phyloP scores from a whole-genome alignment of 1,140 invertebrate species.

The Drosophila arizonae region DNA sequence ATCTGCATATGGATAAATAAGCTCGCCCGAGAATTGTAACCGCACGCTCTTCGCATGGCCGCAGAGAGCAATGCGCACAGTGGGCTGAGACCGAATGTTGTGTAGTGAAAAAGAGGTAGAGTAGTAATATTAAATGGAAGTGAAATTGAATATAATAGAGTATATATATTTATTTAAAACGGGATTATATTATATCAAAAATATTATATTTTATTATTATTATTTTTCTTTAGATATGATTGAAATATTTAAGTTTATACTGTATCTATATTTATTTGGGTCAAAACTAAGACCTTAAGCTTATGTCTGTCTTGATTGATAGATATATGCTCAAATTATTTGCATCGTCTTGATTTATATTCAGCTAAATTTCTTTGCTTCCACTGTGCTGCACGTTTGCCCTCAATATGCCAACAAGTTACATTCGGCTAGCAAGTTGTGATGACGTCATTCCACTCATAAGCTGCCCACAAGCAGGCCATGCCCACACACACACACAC shows the following conservation, averaged over 20 bases:
- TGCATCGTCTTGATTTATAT: too few relatives aligned
- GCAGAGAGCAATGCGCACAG: conserved; percentile 44
- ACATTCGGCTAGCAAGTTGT: conserved; percentile 35
- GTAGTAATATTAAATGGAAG: too few relatives aligned
- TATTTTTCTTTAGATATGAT: too few relatives aligned
- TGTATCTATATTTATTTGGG: too few relatives aligned
- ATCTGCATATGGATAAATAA: conserved; percentile 54
- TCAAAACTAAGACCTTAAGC: too few relatives aligned
- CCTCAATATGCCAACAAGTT: conserved; percentile 63
- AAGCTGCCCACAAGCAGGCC: conserved; percentile 54
- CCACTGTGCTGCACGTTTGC: conserved; percentile 54
- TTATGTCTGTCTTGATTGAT: too few relatives aligned
- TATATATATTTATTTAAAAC: too few relatives aligned
- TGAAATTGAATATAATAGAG: too few relatives aligned
- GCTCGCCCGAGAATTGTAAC: conserved; percentile 57
- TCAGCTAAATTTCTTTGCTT: background rate
- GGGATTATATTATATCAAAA: too few relatives aligned
- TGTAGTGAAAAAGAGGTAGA: background rate
- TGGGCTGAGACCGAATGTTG: conserved; percentile 7
- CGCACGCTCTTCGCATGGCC: conserved; percentile 57
- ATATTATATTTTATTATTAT: too few relatives aligned
- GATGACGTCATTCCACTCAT: conserved; percentile 75
- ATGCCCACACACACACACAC: conserved; percentile 14
- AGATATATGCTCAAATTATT: too few relatives aligned
- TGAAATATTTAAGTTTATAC: background rate